phyloP scores from a whole-genome alignment of 1,140 invertebrate genomes.

The Oedothorax gibbosus region DNA sequence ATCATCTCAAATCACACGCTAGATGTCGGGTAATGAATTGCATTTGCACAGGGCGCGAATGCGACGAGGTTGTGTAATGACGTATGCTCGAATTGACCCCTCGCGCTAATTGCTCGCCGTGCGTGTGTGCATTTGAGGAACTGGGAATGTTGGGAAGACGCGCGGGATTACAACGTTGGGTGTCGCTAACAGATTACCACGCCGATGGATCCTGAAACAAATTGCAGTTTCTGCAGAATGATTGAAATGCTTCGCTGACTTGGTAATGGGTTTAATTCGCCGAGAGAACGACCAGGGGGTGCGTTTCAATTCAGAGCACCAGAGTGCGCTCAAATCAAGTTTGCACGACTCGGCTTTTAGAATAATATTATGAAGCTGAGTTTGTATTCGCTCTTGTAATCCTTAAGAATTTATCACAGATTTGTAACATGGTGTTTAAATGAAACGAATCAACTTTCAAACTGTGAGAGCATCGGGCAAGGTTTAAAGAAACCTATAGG shows the following conservation, averaged over 20 bases:
- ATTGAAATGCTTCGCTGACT: neutral
- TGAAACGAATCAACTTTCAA: too few species aligned
- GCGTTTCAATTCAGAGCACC: too few species aligned
- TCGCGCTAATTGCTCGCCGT: conserved; percentile 43
- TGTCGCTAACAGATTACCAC: conserved; percentile 5
- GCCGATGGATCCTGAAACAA: conserved; percentile 10
- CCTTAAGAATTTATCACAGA: too few species aligned
- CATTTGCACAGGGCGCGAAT: conserved; percentile 21
- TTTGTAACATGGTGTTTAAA: too few species aligned
- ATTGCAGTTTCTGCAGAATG: neutral
- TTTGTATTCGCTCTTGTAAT: too few species aligned
- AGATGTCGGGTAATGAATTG: conserved; percentile 38
- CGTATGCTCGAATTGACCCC: conserved; percentile 9
- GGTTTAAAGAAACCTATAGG: too few species aligned
- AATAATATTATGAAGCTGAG: too few species aligned
- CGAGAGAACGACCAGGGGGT: too few species aligned
- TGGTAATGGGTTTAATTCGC: too few species aligned
- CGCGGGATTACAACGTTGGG: conserved; percentile 13
- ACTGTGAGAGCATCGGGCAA: too few species aligned
- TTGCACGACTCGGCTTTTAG: too few species aligned
- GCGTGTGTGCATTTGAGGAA: conserved; percentile 6
- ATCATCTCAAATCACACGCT: neutral
- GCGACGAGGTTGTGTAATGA: conserved; percentile 37
- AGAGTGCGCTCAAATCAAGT: too few species aligned
- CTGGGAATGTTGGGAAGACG: conserved; percentile 1